Conservation (phyloP, 2,888 invertebrate species). For the Mesorhabditis spiculigera region DNA sequence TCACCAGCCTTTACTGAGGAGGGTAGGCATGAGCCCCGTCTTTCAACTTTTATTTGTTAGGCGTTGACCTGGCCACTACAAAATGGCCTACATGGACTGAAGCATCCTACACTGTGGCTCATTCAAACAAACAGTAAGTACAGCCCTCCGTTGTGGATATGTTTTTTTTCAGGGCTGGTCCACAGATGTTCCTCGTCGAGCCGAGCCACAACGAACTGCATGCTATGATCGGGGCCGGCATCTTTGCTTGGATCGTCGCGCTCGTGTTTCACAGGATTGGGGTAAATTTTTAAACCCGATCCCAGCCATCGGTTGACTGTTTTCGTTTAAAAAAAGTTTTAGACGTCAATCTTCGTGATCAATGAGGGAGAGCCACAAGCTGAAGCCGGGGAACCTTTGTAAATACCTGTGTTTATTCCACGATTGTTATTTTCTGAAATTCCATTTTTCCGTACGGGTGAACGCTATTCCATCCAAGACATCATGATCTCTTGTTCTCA, state of each 20-base stretch:
- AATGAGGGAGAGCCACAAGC: neutral
- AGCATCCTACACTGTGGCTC: neutral
- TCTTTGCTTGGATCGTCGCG: neutral
- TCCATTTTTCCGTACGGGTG: neutral
- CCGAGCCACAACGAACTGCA: neutral
- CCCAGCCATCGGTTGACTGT: neutral
- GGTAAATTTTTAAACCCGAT: neutral
- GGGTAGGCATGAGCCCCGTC: neutral
- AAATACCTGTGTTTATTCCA: neutral
- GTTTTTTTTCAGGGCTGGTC: neutral
- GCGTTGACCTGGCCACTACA: neutral
- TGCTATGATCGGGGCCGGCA: neutral
- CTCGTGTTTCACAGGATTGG: neutral
- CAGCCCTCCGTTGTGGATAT: neutral
- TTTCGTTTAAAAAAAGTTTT: neutral
- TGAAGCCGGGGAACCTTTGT: neutral
- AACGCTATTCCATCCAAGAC: too few relatives aligned
- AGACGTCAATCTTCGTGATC: neutral
- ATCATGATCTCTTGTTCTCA: too few relatives aligned
- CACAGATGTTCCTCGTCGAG: neutral
- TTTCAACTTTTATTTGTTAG: neutral
- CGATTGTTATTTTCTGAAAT: constrained; percentile 6
- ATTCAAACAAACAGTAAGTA: neutral
- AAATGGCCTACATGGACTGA: neutral
- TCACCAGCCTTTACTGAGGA: neutral